Percentiles rank a stretch among this genome's conserved stretches.
Evolutionary conservation across 64 coral and sea anemone species (phyloP).

Genomic region (Orbicella faveolata): DNA sequence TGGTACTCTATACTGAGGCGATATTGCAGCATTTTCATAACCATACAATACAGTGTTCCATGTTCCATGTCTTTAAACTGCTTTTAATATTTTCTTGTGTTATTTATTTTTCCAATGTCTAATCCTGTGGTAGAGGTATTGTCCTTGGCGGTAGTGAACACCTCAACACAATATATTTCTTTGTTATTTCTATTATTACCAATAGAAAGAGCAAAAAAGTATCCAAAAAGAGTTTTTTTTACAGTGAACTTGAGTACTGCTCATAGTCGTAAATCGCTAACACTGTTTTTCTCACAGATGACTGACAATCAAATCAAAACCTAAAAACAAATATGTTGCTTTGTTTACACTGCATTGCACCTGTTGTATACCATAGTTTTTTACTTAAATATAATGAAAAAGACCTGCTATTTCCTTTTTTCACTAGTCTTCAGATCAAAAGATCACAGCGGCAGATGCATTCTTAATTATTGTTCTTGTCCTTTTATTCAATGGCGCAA

Average conservation of each 20-base stretch:
- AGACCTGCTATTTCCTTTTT: background rate
- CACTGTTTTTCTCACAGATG: background rate
- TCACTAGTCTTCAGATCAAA: background rate
- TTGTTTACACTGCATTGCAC: constrained; percentile 1
- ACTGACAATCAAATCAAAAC: background rate
- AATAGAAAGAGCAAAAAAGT: no score
- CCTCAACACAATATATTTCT: no score
- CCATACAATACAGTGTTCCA: background rate
- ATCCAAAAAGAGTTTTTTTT: background rate
- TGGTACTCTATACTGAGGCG: background rate
- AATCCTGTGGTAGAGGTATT: background rate
- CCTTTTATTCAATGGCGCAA: no score
- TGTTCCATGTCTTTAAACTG: background rate
- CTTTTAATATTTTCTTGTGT: background rate
- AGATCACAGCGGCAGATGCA: background rate
- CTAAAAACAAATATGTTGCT: background rate
- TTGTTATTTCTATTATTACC: no score
- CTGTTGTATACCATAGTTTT: background rate
- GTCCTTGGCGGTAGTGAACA: no score
- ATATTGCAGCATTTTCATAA: background rate
- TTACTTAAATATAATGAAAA: background rate
- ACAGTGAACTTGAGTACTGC: background rate
- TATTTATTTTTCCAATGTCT: background rate
- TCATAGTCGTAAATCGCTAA: background rate
- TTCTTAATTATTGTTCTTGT: background rate